These are phyloP conservation scores for Discoglossus pictus DNA, from an alignment of 2,797 vertebrate species.

Conservation along the genomic window DNA sequence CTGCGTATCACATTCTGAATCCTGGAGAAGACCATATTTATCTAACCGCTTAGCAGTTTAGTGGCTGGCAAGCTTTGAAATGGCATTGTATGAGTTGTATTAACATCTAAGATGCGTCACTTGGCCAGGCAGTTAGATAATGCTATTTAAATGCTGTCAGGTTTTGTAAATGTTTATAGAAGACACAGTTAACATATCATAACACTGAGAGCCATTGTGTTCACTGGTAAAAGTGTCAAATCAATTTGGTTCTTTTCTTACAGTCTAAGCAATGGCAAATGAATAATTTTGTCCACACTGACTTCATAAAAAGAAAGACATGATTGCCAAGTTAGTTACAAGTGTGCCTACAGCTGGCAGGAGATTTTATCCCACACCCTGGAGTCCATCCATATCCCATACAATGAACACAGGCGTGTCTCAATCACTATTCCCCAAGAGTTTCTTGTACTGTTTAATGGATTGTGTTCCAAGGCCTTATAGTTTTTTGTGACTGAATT, in stretches of 20 bases:
- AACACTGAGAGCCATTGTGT: constrained; percentile 6
- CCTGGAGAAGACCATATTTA: too few species aligned
- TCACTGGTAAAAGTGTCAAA: not conserved
- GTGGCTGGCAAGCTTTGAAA: too few species aligned
- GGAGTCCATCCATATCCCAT: constrained; percentile 18
- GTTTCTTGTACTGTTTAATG: constrained; percentile 6
- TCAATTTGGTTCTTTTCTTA: constrained; percentile 5
- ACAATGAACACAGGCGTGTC: constrained; percentile 34
- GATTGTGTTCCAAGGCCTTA: constrained; percentile 8
- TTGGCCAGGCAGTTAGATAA: too few species aligned
- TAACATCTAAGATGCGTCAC: too few species aligned
- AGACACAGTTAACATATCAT: constrained; percentile 4
- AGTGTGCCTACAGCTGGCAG: constrained; percentile 38
- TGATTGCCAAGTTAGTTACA: constrained; percentile 22
- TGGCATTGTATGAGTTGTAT: too few species aligned
- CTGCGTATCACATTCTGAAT: too few species aligned
- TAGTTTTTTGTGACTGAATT: constrained; percentile 32
- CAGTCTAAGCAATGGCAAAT: constrained; percentile 5
- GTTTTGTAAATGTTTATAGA: not conserved
- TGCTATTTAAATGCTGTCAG: too few species aligned
- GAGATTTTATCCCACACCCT: constrained; percentile 35
- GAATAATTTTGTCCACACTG: constrained; percentile 38
- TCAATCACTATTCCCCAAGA: constrained; percentile 24
- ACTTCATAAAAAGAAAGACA: constrained; percentile 15
- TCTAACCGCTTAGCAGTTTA: too few species aligned